Percentiles rank a stretch among this genome's conserved stretches.
Conservation (phyloP, 2,888 invertebrate species). For the Drosophila subsilvestris region DNA sequence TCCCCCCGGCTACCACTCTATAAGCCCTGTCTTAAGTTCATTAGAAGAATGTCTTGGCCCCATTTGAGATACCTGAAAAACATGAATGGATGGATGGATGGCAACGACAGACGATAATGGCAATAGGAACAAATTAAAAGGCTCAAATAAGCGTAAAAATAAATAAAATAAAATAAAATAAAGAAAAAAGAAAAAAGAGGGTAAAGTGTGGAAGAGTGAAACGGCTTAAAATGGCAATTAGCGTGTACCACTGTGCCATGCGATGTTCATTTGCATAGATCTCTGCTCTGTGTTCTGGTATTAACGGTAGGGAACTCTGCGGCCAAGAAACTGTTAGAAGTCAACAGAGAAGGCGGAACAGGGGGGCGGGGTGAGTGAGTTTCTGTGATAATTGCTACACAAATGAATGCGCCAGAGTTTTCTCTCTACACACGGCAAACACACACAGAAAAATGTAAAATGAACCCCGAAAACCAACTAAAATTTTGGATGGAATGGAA, state of each 20-base stretch:
- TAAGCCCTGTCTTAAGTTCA: constrained; percentile 22
- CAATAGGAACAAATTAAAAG: constrained; percentile 40
- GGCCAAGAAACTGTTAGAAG: constrained; percentile 16
- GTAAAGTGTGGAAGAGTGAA: constrained; percentile 9
- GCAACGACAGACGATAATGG: constrained; percentile 10
- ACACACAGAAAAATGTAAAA: constrained; percentile 11
- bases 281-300: neutral
- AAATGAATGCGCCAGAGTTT: too few relatives aligned
- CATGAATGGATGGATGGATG: constrained; percentile 44
- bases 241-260: constrained; percentile 25
- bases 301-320: constrained; percentile 26
- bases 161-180: constrained; percentile 20
- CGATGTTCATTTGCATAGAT: constrained; percentile 43
- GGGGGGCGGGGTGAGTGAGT: neutral
- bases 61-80: constrained; percentile 23
- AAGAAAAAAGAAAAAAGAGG: constrained; percentile 18
- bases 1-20: constrained; percentile 17
- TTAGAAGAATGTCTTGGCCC: constrained; percentile 33
- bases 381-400: constrained; percentile 46
- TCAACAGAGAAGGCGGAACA: neutral
- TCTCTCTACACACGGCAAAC: too few relatives aligned
- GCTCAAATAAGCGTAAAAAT: constrained; percentile 45
- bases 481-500: constrained; percentile 69
- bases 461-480: constrained; percentile 18
- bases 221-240: constrained; percentile 37